Base-by-base conservation (phyloP, 2,797 vertebrate genomes). In the Squalus acanthias region DNA sequence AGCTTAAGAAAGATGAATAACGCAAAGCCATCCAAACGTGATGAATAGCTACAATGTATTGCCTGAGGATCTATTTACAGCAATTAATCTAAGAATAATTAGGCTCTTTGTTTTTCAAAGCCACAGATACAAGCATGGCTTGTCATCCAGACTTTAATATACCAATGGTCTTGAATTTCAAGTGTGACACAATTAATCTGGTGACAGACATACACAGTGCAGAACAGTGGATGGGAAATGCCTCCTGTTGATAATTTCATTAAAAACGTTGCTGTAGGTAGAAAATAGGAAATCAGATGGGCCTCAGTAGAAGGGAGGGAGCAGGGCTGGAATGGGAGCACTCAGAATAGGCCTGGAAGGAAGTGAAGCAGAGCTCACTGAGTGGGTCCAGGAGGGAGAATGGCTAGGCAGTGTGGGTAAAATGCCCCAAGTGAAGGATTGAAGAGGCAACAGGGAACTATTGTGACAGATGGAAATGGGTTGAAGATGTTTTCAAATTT, bases 61-160 rank as follows among this genome's bases (percentile, higher is more conserved):
- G 94, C 70, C 69, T 95, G 94, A 95, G 53, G 94, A 53, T 95
- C 46, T 74, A 57, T 95, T 95, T 95, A 60, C 50, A 76, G 94
- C 12, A 76, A 76, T 95, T 95, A 95, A 95, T 95, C 94, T 76
- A 76, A 70, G 46, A 95, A 76, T 74, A 72, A 95, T 74, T 74
- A 95, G 69, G 15, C 50, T 9, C 7, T 24, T 50, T 92, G 26
- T 65, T 92, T 46, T 53, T 95, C 46, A 57, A 95, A 74, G 26
- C 70, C 13, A 17, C 46, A 60, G 94, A 76, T 6, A 29, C 46
- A 15, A 29, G 12, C 17, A 72, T 29, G 24, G 17, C 53, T 95
- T 95, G 94, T 76, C 94, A 95, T 76, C 46, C 22, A 74, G 94
- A 57, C 29, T 53, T 95, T 76, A 95, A n/a, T 53, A 29, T 26